These are phyloP conservation scores for Zaprionus africanus DNA, from an alignment of 1,140 invertebrate species.

Conservation along the genomic window DNA sequence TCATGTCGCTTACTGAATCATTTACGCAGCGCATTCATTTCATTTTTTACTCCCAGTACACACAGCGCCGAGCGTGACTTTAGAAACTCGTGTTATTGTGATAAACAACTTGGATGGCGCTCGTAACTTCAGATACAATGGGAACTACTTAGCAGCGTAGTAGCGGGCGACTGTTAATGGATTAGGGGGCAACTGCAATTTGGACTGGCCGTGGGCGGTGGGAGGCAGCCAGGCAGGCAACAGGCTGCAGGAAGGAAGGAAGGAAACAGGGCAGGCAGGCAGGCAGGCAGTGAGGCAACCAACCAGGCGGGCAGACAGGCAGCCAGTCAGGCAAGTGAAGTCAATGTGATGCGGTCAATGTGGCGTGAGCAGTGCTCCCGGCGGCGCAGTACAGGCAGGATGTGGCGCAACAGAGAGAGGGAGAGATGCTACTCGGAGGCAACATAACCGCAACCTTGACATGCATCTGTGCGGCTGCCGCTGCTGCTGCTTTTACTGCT, in stretches of 20 bases:
- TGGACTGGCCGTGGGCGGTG: neutral
- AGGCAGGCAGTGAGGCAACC: constrained; percentile 26
- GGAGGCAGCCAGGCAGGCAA: neutral
- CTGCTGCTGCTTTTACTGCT: constrained; percentile 24
- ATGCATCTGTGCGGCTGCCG: constrained; percentile 73
- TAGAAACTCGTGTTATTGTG: constrained; percentile 38
- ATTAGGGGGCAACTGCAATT: constrained; percentile 39
- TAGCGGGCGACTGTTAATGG: constrained; percentile 47
- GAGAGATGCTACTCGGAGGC: constrained; percentile 42
- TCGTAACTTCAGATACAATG: constrained; percentile 53
- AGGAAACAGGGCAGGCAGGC: constrained; percentile 10
- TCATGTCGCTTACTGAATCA: constrained; percentile 39
- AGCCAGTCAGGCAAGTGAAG: constrained; percentile 50
- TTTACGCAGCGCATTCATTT: constrained; percentile 20
- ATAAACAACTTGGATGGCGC: constrained; percentile 24
- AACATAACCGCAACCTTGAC: constrained; percentile 75
- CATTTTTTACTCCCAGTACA: constrained; percentile 13
- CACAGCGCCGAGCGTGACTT: constrained; percentile 7
- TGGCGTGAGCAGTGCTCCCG: constrained; percentile 28
- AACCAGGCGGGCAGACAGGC: constrained; percentile 9
- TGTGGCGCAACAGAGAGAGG: neutral
- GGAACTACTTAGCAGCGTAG: constrained; percentile 36
- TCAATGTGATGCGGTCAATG: constrained; percentile 70
- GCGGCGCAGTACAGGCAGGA: constrained; percentile 1
- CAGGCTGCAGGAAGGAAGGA: constrained; percentile 10